These are phyloP conservation scores for Plebejus anna DNA, from an alignment of 2,888 invertebrate species.

Conservation along the genomic window DNA sequence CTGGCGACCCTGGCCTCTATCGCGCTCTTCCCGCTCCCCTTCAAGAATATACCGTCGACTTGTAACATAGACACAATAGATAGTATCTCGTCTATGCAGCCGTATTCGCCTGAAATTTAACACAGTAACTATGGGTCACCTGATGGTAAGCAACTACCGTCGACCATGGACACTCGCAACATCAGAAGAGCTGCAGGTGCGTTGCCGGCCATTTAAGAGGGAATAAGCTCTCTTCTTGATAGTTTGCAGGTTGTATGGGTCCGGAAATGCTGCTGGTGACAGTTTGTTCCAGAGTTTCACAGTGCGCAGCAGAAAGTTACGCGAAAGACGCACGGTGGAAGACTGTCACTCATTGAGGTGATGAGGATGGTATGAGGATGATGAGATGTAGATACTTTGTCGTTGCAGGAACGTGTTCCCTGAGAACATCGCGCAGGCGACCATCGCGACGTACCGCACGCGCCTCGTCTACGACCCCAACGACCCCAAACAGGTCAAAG, in stretches of 20 bases:
- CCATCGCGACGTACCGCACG: slow-evolving; percentile 84
- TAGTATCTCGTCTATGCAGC: slow-evolving; percentile 94
- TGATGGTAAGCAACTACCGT: too few species aligned
- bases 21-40: slow-evolving; percentile 83
- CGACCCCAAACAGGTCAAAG: slow-evolving; percentile 54
- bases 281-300: too few species aligned
- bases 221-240: too few species aligned
- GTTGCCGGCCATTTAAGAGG: too few species aligned
- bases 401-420: slow-evolving; percentile 92
- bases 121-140: too few species aligned
- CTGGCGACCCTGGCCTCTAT: slow-evolving; percentile 86
- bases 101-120: slow-evolving; percentile 84
- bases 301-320: too few species aligned
- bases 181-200: too few species aligned
- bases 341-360: too few species aligned
- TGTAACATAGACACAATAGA: slow-evolving; percentile 96
- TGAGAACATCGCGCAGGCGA: slow-evolving; percentile 93
- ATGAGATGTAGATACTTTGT: not conserved
- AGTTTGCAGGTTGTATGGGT: too few species aligned
- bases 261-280: too few species aligned
- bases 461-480: slow-evolving; percentile 53
- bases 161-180: too few species aligned
- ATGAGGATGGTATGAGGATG: not conserved
- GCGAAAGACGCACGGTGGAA: too few species aligned
- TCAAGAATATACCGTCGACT: slow-evolving; percentile 92